Evolutionary conservation across 2,888 invertebrate species (phyloP), one percentile per base, ranked within the genome.

Genomic region (Fragum whitleyi): DNA sequence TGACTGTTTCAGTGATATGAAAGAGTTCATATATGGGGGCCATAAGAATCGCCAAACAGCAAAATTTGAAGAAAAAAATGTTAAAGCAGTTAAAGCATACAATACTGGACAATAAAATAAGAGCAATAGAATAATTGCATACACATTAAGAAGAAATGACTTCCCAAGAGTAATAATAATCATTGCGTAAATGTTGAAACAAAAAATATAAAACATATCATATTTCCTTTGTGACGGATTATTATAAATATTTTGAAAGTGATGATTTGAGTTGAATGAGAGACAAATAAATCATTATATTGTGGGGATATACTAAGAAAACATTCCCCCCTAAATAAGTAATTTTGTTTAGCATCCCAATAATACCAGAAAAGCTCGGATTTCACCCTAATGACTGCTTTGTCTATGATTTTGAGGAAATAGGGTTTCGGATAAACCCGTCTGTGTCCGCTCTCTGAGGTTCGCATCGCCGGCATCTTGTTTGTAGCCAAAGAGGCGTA

Each of bases 191-290:
- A 36, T 36, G 32, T 36, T 36, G 32, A 36, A 36, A 36, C 32
- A 36, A 36, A 36, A 36, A 36, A 9, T 36, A 36, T 36, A 36
- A 9, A 36, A 36, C 3, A 32, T 36, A 32, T 62, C 36, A 32
- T 62, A 26, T 68, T 42, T 23, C 42, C 3, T 19, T 32, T 26
- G 5, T 6, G 51, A 23, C 21, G 28, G 21, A 42, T 14, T 21
- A 68, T 23, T 9, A 28, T 42, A 42, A 68, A 68, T 21, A 42
- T 68, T 68, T 68, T 68, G 68, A 42, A 47, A 68, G 1, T 19
- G 23, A 36, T 3, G 19, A 51, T 68, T 68, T 68, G 68, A 42
- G n/a, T 29, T 32, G n/a, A 61, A 62, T 32, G 29, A 21, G 62
- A 47, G 16, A 42, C 59, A 39, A 42, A 53, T 70, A 69, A 21